Percentiles rank a stretch among this genome's conserved stretches.
These are phyloP conservation scores for Centroberyx gerrardi DNA, from an alignment of 2,797 vertebrate species.

Conservation along the genomic window DNA sequence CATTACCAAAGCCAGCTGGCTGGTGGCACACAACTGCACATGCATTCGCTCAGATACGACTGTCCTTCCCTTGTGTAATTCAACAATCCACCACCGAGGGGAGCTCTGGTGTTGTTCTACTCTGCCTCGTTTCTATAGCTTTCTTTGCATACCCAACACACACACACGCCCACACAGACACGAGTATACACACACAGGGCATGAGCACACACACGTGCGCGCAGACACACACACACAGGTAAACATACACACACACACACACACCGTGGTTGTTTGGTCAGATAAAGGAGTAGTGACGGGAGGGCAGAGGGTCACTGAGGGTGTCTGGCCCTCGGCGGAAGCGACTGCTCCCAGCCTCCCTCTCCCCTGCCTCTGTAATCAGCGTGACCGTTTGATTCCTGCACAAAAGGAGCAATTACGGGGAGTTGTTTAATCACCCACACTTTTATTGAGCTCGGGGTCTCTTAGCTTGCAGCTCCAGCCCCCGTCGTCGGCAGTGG, in stretches of 20 bases:
- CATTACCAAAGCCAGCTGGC: constrained; percentile 78
- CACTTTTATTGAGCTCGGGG: constrained; percentile 82
- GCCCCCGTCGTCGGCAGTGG: constrained; percentile 64
- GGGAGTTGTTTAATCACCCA: constrained; percentile 86
- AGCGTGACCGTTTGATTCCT: constrained; percentile 79
- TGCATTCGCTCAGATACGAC: constrained; percentile 30
- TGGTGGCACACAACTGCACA: constrained; percentile 48
- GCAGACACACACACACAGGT: constrained; percentile 50
- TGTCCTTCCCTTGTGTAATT: constrained; percentile 35
- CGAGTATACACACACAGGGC: constrained; percentile 27
- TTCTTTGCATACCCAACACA: constrained; percentile 65
- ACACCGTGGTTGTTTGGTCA: constrained; percentile 77
- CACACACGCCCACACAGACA: constrained; percentile 29
- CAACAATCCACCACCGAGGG: constrained; percentile 63
- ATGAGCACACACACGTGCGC: constrained; percentile 1
- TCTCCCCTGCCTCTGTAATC: constrained; percentile 66
- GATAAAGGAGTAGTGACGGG: constrained; percentile 77
- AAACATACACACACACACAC: constrained; percentile 32
- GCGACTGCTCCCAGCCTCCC: constrained; percentile 56
- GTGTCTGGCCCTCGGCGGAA: constrained; percentile 71
- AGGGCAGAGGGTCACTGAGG: constrained; percentile 75
- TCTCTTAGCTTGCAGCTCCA: constrained; percentile 83
- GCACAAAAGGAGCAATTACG: constrained; percentile 86
- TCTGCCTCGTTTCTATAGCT: constrained; percentile 21
- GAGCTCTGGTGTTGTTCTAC: constrained; percentile 78